Base-by-base conservation (phyloP, 2,797 vertebrate species). In the Trachurus trachurus region DNA sequence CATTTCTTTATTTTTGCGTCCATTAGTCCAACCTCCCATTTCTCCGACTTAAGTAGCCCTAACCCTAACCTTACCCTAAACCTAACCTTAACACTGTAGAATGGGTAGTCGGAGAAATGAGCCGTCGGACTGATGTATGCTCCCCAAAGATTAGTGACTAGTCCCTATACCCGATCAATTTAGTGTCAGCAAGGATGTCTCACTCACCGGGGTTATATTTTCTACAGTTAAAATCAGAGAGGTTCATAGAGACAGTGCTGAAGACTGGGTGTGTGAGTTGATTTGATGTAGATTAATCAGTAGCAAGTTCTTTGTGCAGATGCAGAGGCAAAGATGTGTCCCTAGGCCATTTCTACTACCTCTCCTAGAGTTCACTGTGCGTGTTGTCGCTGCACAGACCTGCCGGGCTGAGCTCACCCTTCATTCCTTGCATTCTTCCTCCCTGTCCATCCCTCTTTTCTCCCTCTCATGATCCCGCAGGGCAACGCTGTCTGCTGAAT, bases 391-490 rank as follows among this genome's bases (percentile, higher is more conserved):
- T 96, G 96, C 89, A 93, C 93, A 94, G 96, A 96, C 95, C 94
- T 96, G 96, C 89, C 82, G 49, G 68, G 66, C 88, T 88, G 86
- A 93, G 87, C 87, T 93, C 87, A 89, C 84, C 80, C 80, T 76
- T 93, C 94, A 96, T 96, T 96, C 95, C 90, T 92, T 9, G 66
- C 92, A 96, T 96, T 94, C 91, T 90, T 95, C 80, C 63, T 68
- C 89, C 82, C 83, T 87, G 86, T 93, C 90, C 91, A 89, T 88
- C 67, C 82, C 83, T 79, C 49, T 71, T 87, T 84, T 83, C 82
- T 82, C 80, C 87, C 81, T 83, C 78, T 85, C 59, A 42, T 76
- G 82, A 77, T 88, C 79, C 89, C 87, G 42, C 71, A 71, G 88
- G 89, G 88, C 89, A 91, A 82, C 72, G 44, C 59, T 75, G 72